Evolutionary conservation across 2,797 vertebrate species (phyloP).

Genomic region (Prunella strophiata): DNA sequence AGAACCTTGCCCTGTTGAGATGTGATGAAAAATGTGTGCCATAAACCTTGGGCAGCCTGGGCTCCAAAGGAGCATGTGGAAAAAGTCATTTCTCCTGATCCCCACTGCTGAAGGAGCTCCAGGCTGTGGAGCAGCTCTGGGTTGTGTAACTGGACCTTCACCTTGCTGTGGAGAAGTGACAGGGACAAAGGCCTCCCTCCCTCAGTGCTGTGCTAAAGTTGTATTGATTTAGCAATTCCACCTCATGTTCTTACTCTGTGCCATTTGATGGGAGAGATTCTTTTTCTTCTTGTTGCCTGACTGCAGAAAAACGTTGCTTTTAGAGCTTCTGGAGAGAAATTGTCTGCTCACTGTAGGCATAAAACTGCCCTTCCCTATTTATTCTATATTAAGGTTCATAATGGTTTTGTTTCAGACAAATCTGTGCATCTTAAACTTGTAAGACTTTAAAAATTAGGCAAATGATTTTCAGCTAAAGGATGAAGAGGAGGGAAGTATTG

Average conservation of each 20-base stretch:
- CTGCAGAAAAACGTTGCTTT: neutral
- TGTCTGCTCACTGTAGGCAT: neutral
- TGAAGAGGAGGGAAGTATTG: neutral
- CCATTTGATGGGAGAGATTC: slow-evolving; percentile 14
- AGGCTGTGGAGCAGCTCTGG: neutral
- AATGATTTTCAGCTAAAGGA: neutral
- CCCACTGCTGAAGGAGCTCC: neutral
- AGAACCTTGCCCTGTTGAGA: neutral
- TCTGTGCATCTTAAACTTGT: neutral
- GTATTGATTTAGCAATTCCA: slow-evolving; percentile 17
- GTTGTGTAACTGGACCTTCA: slow-evolving; percentile 10
- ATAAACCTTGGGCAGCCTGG: neutral
- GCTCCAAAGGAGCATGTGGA: neutral
- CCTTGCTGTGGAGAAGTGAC: neutral
- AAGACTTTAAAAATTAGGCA: neutral
- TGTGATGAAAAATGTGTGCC: neutral
- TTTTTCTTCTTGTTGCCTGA: neutral
- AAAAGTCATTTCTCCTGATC: neutral
- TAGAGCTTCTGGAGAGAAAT: neutral
- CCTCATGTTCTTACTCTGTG: neutral
- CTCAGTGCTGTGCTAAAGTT: neutral
- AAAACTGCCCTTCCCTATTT: neutral
- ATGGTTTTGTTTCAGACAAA: neutral
- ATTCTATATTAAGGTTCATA: neutral
- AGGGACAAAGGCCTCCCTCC: neutral